Conservation (phyloP, 2,888 invertebrate species). For the Cyaniris semiargus region DNA sequence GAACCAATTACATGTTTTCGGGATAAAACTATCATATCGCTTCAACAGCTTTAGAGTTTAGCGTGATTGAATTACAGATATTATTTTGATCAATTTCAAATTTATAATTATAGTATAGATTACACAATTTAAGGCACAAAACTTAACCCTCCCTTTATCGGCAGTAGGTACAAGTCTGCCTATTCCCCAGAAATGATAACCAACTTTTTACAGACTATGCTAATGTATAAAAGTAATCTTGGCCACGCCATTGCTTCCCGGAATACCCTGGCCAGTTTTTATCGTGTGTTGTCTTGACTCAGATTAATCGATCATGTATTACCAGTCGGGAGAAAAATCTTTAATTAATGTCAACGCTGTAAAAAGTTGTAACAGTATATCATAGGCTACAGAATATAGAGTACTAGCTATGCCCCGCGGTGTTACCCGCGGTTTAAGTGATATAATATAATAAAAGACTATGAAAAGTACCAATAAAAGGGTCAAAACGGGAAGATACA, state of each 20-base stretch:
- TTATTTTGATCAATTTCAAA: too few species aligned
- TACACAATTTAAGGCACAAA: too few species aligned
- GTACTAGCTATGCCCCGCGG: too few species aligned
- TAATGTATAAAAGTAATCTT: conserved; percentile 1
- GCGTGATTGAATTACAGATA: neutral
- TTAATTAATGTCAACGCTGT: conserved; percentile 6
- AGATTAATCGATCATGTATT: conserved; percentile 15
- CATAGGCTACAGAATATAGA: too few species aligned
- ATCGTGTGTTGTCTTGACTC: conserved; percentile 12
- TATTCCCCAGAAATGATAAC: neutral
- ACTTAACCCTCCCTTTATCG: neutral
- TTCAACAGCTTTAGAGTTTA: neutral
- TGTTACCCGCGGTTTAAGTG: too few species aligned
- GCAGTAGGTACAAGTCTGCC: neutral
- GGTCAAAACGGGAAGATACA: too few species aligned
- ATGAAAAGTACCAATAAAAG: too few species aligned
- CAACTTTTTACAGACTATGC: neutral
- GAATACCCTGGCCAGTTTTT: conserved; percentile 26
- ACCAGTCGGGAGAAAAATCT: conserved; percentile 14
- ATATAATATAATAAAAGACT: too few species aligned
- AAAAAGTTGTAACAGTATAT: neutral
- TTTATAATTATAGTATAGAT: neutral
- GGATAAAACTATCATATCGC: too few species aligned
- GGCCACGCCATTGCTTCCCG: conserved; percentile 12
- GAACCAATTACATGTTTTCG: too few species aligned